A percentile compares a stretch with the other conserved stretches of the same genome.
These are phyloP conservation scores for Drosophila tristis DNA, from an alignment of 1,140 invertebrate genomes.

Conservation along the genomic window DNA sequence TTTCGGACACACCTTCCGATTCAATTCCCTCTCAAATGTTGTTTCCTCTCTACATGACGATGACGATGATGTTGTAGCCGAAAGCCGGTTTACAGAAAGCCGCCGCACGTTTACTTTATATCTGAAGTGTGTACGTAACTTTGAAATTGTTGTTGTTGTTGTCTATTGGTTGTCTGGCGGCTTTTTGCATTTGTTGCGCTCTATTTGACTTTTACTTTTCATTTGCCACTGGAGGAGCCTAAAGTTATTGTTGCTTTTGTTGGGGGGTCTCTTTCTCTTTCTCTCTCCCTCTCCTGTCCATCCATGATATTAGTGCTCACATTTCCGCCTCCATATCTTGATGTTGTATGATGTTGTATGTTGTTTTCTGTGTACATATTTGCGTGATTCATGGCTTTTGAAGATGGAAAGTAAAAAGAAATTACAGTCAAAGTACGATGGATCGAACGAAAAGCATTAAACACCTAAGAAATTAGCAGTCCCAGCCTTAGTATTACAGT, in stretches of 20 bases:
- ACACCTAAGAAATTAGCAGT: too few relatives aligned
- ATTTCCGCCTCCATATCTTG: slow-evolving; percentile 61
- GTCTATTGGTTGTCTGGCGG: slow-evolving; percentile 53
- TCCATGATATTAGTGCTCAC: slow-evolving; percentile 34
- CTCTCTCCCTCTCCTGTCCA: slow-evolving; percentile 21
- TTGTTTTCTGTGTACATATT: not conserved
- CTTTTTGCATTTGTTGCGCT: slow-evolving; percentile 74
- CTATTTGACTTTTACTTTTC: slow-evolving; percentile 82
- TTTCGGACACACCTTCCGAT: not conserved
- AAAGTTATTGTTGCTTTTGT: slow-evolving; percentile 1
- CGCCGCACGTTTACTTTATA: slow-evolving; percentile 39
- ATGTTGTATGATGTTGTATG: slow-evolving; percentile 4
- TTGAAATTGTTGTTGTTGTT: slow-evolving; percentile 54
- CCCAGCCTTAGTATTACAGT: too few relatives aligned
- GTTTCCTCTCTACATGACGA: slow-evolving; percentile 2
- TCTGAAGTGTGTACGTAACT: slow-evolving; percentile 54
- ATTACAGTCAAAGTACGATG: slow-evolving; percentile 12
- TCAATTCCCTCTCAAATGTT: not conserved
- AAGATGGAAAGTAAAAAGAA: slow-evolving; percentile 22
- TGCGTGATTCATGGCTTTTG: not conserved
- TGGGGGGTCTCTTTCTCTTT: too few relatives aligned
- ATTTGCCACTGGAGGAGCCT: slow-evolving; percentile 53
- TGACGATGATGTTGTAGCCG: slow-evolving; percentile 7
- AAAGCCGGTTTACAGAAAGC: slow-evolving; percentile 61
- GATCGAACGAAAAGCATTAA: too few relatives aligned